Base-by-base conservation (phyloP, 2,113 vertebrate species). In the Tupaia tana region DNA sequence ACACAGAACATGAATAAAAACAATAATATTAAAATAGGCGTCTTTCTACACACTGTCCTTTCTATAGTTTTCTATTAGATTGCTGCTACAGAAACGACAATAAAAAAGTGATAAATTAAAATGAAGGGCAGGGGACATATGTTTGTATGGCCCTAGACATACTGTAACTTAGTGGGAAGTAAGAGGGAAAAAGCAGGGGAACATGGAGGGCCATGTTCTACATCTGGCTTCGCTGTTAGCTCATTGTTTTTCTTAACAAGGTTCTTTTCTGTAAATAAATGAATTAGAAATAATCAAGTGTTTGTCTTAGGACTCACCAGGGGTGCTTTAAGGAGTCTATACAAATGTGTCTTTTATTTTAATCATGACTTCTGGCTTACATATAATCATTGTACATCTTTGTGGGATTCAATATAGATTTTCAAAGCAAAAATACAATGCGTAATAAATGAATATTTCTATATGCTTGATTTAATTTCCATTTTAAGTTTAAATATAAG, bases 1-100 rank as follows among this genome's bases (percentile, higher is more conserved):
- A 61, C 25, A 43, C 16, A 70, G 20, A 69, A 43, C 27, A 82
- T 70, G 20, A 25, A 25, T 75, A n/a, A 29, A 92, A 93, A 94
- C n/a, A 88, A 59, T 79, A 79, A 87, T 93, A 79, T 70, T 56
- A 31, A 87, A 25, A 10, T 15, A 59, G 20, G 64, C 61, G 15
- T n/a, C 24, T 82, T 70, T 86, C 31, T 64, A 61, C 2, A 29
- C 43, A 71, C 3, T 74, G 19, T 0, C 1, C 67, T 56, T 91
- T 71, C 11, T 85, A 92, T 69, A 24, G 9, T 74, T 84, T 52
- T 80, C 31, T 81, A 4, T 61, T 69, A 91, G 29, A 78, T 31
- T 58, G 3, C 0, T 10, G 27, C 19, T 79, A 24, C 16, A 71
- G 34, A 19, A 92, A 92, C n/a, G 15, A 56, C 43, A 56, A 25